These are phyloP conservation scores for Augochlorella aurata DNA, from an alignment of 2,888 invertebrate species.

Conservation along the genomic window DNA sequence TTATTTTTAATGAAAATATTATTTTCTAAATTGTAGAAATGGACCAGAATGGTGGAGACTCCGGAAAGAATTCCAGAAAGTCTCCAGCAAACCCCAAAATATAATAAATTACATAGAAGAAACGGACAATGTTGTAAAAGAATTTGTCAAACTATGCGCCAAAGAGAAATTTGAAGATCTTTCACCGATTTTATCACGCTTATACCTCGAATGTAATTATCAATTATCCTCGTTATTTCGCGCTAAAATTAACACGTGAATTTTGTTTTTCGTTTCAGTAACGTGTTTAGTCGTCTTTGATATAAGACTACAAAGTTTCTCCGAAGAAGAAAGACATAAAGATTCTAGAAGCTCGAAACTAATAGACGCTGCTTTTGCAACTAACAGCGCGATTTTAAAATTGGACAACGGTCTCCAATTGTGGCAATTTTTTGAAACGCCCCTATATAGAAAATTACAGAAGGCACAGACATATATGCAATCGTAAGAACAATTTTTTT, in stretches of 20 bases:
- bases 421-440: slow-evolving; percentile 89
- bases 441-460: slow-evolving; percentile 87
- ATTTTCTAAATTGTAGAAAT: slow-evolving; percentile 85
- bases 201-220: slow-evolving; percentile 90
- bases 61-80: slow-evolving; percentile 90
- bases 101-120: slow-evolving; percentile 86
- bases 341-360: slow-evolving; percentile 87
- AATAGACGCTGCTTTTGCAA: slow-evolving; percentile 88
- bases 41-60: slow-evolving; percentile 92
- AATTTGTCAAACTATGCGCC: slow-evolving; percentile 85
- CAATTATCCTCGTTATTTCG: background rate
- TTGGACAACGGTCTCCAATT: slow-evolving; percentile 88
- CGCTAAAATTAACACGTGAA: background rate
- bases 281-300: slow-evolving; percentile 89
- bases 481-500: slow-evolving; percentile 80
- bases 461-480: slow-evolving; percentile 89
- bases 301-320: slow-evolving; percentile 87
- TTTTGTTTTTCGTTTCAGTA: slow-evolving; percentile 83
- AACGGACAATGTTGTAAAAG: slow-evolving; percentile 86
- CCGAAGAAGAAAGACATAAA: slow-evolving; percentile 83
- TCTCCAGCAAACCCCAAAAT: slow-evolving; percentile 88
- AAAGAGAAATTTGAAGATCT: slow-evolving; percentile 84
- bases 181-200: slow-evolving; percentile 86
- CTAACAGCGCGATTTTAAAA: slow-evolving; percentile 88
- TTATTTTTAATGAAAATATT: background rate